Evolutionary conservation across 64 coral and sea anemone genomes (phyloP).

Genomic region (Dendronephthya gigantea): DNA sequence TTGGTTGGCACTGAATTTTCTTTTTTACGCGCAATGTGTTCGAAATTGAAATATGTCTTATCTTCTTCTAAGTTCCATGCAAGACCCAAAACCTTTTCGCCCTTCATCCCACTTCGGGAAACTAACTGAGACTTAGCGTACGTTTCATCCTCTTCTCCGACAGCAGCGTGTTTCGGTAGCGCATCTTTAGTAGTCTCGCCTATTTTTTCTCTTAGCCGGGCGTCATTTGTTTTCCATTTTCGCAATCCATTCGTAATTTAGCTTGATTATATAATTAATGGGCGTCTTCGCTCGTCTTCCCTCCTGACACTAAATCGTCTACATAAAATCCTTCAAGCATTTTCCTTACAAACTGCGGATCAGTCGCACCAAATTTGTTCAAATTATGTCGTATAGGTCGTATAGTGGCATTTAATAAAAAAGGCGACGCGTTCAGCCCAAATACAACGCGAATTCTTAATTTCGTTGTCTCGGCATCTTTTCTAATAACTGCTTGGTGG

Average conservation of each 20-base stretch:
- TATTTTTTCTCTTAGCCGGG: background rate
- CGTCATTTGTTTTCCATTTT: background rate
- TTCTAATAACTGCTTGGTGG: background rate
- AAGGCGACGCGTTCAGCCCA: too few relatives aligned
- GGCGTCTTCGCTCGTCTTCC: background rate
- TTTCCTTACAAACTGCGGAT: background rate
- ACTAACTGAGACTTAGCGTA: background rate
- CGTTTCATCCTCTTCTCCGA: background rate
- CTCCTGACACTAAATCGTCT: background rate
- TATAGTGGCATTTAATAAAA: background rate
- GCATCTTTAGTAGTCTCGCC: background rate
- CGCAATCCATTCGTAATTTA: background rate
- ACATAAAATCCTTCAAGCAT: background rate
- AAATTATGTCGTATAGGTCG: slow-evolving; percentile 2
- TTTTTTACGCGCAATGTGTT: background rate
- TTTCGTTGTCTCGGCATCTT: background rate
- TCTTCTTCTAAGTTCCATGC: background rate
- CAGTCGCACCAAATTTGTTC: background rate
- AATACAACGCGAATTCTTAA: background rate
- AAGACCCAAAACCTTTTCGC: background rate
- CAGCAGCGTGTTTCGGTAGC: background rate
- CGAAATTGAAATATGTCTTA: background rate
- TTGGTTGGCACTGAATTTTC: background rate
- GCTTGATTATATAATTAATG: background rate
- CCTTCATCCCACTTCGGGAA: background rate